These are phyloP conservation scores for Drosophila anomelani DNA, from an alignment of 2,888 invertebrate genomes.

Conservation along the genomic window DNA sequence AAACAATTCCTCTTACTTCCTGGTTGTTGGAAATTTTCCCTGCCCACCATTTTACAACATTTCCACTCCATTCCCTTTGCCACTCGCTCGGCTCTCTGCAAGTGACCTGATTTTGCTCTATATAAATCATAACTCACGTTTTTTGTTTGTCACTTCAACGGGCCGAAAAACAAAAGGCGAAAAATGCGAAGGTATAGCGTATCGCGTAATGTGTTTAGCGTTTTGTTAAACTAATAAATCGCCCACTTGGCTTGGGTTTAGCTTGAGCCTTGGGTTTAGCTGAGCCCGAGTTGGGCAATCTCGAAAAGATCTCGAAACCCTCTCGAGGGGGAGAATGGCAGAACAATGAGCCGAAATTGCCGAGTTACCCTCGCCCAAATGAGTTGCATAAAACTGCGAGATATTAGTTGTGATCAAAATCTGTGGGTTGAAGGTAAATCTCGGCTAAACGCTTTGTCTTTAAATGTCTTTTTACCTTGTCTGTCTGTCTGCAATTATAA, in stretches of 20 bases:
- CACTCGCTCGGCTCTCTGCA: constrained; percentile 16
- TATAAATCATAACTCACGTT: constrained; percentile 46
- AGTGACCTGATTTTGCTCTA: constrained; percentile 42
- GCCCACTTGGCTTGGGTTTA: constrained; percentile 18
- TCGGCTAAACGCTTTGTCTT: constrained; percentile 12
- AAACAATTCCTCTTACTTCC: constrained; percentile 1
- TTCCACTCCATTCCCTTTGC: constrained; percentile 11
- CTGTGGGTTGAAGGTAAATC: constrained; percentile 12
- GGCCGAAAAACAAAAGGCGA: constrained; percentile 21
- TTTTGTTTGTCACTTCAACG: constrained; percentile 42
- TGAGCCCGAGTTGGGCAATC: constrained; percentile 8
- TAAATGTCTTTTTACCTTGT: constrained; percentile 1
- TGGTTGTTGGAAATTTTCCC: not conserved
- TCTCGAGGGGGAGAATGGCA: constrained; percentile 36
- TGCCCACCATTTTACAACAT: constrained; percentile 2
- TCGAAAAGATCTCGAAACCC: constrained; percentile 4
- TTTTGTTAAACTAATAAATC: constrained; percentile 45
- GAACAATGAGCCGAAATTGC: constrained; percentile 33
- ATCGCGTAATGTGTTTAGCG: constrained; percentile 35
- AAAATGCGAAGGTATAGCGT: not conserved
- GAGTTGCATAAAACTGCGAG: constrained; percentile 32
- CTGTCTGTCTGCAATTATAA: too few relatives aligned
- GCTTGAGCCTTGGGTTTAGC: too few relatives aligned
- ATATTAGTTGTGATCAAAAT: constrained; percentile 27
- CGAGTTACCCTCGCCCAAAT: constrained; percentile 15